Conservation (phyloP, 2,888 invertebrate genomes). For the Phortica okadai region DNA sequence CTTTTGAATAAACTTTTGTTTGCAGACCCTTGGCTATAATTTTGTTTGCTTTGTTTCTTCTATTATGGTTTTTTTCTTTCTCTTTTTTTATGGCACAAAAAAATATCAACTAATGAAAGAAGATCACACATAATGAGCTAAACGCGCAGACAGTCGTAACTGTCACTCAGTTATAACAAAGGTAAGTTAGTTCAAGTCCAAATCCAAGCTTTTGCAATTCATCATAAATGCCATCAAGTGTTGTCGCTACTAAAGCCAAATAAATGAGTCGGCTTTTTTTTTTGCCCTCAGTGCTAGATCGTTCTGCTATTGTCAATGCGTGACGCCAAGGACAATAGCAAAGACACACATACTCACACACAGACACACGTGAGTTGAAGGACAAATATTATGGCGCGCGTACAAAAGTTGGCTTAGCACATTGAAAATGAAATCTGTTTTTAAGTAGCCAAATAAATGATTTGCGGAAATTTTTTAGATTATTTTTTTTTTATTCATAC, state of each 20-base stretch:
- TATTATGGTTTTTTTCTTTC: not conserved
- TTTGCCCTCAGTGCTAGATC: slow-evolving; percentile 50
- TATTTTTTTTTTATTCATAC: not conserved
- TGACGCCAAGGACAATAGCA: slow-evolving; percentile 7
- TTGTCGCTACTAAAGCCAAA: slow-evolving; percentile 70
- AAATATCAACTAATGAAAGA: slow-evolving; percentile 24
- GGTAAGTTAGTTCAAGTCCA: slow-evolving; percentile 2
- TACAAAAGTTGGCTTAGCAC: no score
- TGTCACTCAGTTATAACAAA: slow-evolving; percentile 11
- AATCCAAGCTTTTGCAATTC: slow-evolving; percentile 42
- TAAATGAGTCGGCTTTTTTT: slow-evolving; percentile 69
- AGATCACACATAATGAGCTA: slow-evolving; percentile 9
- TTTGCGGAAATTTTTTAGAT: not conserved
- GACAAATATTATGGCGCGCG: not conserved
- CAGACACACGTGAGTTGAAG: not conserved
- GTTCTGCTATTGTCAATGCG: slow-evolving; percentile 41
- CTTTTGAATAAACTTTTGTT: slow-evolving; percentile 29
- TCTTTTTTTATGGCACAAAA: no score
- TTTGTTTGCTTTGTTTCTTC: not conserved
- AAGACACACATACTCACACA: not conserved
- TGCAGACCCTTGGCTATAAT: not conserved
- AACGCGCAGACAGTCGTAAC: slow-evolving; percentile 19
- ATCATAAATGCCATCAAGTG: slow-evolving; percentile 72
- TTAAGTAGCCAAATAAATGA: not conserved
- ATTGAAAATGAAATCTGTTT: not conserved